Evolutionary conservation across 2,113 vertebrate species (phyloP).

Genomic region (Lipotes vexillifer): DNA sequence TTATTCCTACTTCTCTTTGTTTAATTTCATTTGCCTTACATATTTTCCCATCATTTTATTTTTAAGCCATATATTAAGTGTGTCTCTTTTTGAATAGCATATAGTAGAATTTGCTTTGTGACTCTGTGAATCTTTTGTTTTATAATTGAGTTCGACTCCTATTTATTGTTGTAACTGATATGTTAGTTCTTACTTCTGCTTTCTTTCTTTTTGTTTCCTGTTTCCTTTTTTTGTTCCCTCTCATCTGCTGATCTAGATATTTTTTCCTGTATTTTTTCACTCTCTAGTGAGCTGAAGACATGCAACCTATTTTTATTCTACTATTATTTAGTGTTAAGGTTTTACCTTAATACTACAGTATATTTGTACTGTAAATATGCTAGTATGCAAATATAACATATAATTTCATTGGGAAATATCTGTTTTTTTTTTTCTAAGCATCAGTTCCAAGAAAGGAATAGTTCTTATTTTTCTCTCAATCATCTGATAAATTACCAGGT

Average conservation of each 20-base stretch:
- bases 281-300: background rate
- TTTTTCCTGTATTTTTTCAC: background rate
- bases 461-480: background rate
- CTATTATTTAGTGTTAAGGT: background rate
- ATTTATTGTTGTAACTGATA: background rate
- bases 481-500: background rate
- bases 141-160: background rate
- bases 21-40: background rate
- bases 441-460: background rate
- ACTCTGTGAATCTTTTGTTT: background rate
- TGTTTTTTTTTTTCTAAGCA: background rate
- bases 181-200: background rate
- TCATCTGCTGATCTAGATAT: background rate
- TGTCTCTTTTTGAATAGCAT: background rate
- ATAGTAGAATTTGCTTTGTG: background rate
- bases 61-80: background rate
- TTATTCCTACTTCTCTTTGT: background rate
- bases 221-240: background rate
- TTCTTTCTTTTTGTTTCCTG: background rate
- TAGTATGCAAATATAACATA: background rate
- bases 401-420: background rate
- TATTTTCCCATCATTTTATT: background rate
- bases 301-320: background rate
- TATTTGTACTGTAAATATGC: background rate
- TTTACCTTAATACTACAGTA: no score